Evolutionary conservation across 2,888 invertebrate genomes (phyloP), one percentile per base, ranked within the genome.

Genomic region (Metalampra italica): DNA sequence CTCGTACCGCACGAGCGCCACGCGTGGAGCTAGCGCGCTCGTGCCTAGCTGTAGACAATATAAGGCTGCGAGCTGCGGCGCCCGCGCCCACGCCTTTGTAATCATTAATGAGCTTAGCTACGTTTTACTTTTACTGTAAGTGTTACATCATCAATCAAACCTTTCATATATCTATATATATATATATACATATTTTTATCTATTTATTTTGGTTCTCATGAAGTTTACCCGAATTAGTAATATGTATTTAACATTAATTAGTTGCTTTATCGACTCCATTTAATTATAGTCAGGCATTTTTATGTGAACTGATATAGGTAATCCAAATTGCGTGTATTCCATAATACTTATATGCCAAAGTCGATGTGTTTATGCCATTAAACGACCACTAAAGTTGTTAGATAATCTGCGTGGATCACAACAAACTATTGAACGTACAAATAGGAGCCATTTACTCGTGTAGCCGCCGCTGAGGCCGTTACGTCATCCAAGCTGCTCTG

Each of bases 101-200:
- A 87, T 86, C 86, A 83, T 87, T 78, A 83, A 88, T 87, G 88
- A 89, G 88, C 88, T 89, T 89, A 89, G 87, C 88, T 87, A 82
- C 72, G 81, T 88, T 88, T 87, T 87, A 87, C 78, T 84, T 87
- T 88, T 88, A 86, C 82, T 79, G 72, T 88, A 88, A 88, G 88
- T 88, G 88, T 89, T 88, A 88, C 79, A 81, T 82, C 88, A 83
- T 88, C 87, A 83, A 85, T 87, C 87, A 82, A 22, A 84, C 82
- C 83, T 87, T 86, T 83, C 86, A 87, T 84, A 83, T 85, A 80
- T 84, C 76, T 78, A 72, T 65, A 73, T 62, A 67, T 68, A 59
- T 80, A 78, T 76, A 67, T 87, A 82, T 88, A 86, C 77, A 87
- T 86, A 86, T 82, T 85, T 86, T 84, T 86, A 85, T 82, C 77